Evolutionary conservation across 2,888 invertebrate genomes (phyloP), one percentile per base, ranked within the genome.

Genomic region (Dichetophora obliterata): DNA sequence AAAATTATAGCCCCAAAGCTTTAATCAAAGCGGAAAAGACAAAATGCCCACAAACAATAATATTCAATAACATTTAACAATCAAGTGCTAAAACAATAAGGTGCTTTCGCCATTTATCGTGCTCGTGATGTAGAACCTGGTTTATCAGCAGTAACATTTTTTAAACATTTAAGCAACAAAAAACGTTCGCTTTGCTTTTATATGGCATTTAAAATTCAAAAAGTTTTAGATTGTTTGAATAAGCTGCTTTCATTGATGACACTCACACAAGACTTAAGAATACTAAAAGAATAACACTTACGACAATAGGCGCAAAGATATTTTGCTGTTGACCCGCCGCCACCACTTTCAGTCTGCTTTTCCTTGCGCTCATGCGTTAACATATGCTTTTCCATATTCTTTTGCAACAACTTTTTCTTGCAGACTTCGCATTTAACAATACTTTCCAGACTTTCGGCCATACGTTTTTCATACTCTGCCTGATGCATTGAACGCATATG

Each of bases 291-390:
- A 24, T n/a, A 43, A 2, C 75, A 82, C 82, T 82, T 82, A 82
- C 82, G 80, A 54, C 82, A 82, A 76, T 79, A 80, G 8, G 82
- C 76, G 61, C 82, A 82, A 11, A 81, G 43, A 27, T 74, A 81
- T 69, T 75, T 76, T 5, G 70, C 43, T 57, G 71, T 70, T 5
- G 68, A 6, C 27, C 54, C 54, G 54, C 19, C 54, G 19, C 54
- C 19, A 19, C n/a, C 54, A 31, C 31, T 31, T 0, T 65, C 48
- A 0, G 63, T 22, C 59, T 78, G 77, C 9, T 69, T 79, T 14
- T 80, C 78, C 22, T 81, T 82, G 27, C 77, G 79, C 24, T 79
- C 77, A 66, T 82, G 82, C 5, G 80, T 43, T 3, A 77, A 66
- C 80, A 82, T 77, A 59, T 82, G 82, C 16, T 80, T 81, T 14